Evolutionary conservation across 2,113 vertebrate genomes (phyloP).

Genomic region (Pterocles gutturalis): DNA sequence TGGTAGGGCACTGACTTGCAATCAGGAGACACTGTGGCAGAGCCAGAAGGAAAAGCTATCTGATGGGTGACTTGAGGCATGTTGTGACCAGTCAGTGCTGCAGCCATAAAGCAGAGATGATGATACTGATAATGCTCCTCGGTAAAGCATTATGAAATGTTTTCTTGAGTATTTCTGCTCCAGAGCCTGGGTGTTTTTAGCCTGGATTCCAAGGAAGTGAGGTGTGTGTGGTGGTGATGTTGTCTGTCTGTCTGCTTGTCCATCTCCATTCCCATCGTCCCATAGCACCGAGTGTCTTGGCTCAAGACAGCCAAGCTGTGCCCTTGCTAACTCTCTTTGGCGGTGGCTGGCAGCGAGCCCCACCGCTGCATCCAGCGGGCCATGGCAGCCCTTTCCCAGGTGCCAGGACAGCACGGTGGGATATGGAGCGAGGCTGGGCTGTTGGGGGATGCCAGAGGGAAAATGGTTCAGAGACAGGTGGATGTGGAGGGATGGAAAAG

Average conservation of each 20-base stretch:
- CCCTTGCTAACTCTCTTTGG: neutral
- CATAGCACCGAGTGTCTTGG: neutral
- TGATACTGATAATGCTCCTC: neutral
- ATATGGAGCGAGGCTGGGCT: neutral
- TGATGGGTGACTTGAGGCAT: neutral
- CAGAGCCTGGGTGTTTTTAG: neutral
- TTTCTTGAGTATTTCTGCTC: conserved; percentile 3
- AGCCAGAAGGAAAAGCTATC: neutral
- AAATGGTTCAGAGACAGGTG: neutral
- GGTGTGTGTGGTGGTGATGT: neutral
- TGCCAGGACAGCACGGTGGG: neutral
- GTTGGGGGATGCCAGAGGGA: neutral
- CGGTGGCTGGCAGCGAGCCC: rapidly evolving
- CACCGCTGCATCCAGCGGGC: neutral
- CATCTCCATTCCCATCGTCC: neutral
- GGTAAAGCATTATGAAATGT: conserved; percentile 18
- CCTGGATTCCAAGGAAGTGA: conserved; percentile 32
- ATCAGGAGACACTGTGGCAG: neutral
- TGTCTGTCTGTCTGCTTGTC: neutral
- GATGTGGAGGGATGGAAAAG: neutral
- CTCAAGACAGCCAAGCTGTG: neutral
- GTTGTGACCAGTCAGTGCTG: conserved; percentile 23
- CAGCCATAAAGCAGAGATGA: conserved; percentile 4
- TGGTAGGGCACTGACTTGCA: neutral
- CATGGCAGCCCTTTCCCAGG: neutral